phyloP scores from a whole-genome alignment of 64 coral and sea anemone genomes.

The Pocillopora damicornis region DNA sequence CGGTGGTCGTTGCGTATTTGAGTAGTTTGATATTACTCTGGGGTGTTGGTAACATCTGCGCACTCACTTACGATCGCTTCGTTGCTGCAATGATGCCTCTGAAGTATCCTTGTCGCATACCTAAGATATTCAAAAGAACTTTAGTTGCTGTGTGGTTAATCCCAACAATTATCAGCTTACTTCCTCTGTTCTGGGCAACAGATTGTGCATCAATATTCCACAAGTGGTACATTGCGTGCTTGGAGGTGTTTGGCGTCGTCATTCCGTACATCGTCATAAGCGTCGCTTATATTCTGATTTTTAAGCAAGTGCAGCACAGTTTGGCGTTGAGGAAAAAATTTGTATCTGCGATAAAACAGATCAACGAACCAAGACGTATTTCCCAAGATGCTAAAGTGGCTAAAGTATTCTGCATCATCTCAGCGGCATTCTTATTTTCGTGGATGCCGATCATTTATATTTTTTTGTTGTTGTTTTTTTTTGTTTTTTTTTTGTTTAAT shows the following conservation, averaged over 20 bases:
- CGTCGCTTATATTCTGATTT: background rate
- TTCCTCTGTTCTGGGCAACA: background rate
- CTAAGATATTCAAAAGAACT: conserved; percentile 3
- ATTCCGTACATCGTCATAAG: conserved; percentile 4
- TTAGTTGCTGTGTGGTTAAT: background rate
- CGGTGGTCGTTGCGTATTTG: background rate
- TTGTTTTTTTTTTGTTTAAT: too few relatives aligned
- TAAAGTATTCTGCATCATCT: background rate
- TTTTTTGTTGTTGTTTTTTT: too few relatives aligned
- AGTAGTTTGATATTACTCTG: background rate
- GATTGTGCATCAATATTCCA: background rate
- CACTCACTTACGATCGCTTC: conserved; percentile 14
- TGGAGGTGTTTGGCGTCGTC: background rate
- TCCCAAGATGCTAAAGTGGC: background rate
- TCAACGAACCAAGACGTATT: too few relatives aligned
- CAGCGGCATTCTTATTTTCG: background rate
- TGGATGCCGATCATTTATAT: background rate
- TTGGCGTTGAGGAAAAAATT: background rate
- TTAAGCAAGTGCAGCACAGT: conserved; percentile 11
- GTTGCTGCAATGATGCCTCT: background rate
- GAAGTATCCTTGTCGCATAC: background rate
- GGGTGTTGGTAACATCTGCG: conserved; percentile 9
- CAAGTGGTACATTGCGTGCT: background rate
- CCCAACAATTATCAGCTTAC: background rate
- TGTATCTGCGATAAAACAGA: too few relatives aligned